Base-by-base conservation (phyloP, 2,113 vertebrate species). In the Ceyx cyanopectus region DNA sequence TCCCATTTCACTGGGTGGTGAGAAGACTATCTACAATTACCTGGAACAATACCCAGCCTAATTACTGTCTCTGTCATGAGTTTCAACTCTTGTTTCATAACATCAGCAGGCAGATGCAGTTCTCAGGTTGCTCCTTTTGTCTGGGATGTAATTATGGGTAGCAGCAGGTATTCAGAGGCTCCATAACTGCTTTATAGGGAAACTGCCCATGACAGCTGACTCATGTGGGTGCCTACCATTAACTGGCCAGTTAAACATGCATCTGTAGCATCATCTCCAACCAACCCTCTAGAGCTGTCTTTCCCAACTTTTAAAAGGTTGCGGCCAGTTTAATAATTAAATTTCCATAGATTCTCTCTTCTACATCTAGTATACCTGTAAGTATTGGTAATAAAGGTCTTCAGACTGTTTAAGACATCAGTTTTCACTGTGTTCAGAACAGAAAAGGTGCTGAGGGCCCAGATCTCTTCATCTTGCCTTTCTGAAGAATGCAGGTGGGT, bases 41-140 rank as follows among this genome's bases (percentile, higher is more conserved):
- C 75, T 22, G 73, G 65, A 91, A 93, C 12, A 45, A 63, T 83
- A 81, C 34, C 15, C 29, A 7, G 56, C n/a, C 57, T 94, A 96
- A 96, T 94, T 95, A 93, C 76, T 24, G 34, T 94, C 82, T 93
- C 82, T 82, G 58, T 8, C 83, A 61, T 56, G 69, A 78, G 85
- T 80, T 95, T 91, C 72, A 78, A 0, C 24, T 63, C 43, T 5
- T 15, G 24, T 96, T 94, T 95, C 68, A 53, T 61, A 90, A 90
- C 61, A 83, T 74, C 0, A 0, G 10, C 69, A 68, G 79, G 61
- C 10, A 87, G 82, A 48, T 63, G 13, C 24, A 63, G 91, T 95
- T 95, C 72, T 85, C 81, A 82, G 65, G 34, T 34, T 85, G 45
- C 40, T 81, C 77, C 82, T 95, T 95, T 94, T 93, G 92, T 93